These are phyloP conservation scores for Psittacus erithacus DNA, from an alignment of 2,113 vertebrate genomes.

Conservation along the genomic window DNA sequence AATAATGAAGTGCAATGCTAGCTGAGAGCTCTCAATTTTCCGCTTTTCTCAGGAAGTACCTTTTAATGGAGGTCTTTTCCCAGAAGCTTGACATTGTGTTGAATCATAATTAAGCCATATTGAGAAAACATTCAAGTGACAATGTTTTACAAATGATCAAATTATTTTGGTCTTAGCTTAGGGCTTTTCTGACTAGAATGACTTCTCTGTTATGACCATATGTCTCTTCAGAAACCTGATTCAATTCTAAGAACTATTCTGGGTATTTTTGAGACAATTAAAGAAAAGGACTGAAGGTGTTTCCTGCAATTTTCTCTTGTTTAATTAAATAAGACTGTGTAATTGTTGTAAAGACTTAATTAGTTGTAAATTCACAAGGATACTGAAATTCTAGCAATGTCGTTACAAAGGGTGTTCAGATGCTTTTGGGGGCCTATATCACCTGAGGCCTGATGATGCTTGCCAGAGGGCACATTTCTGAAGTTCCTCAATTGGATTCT, in stretches of 20 bases:
- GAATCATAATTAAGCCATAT: conserved; percentile 73
- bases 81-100: conserved; percentile 47
- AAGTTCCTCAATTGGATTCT: not conserved
- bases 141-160: conserved; percentile 69
- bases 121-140: conserved; percentile 68
- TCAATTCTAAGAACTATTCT: conserved; percentile 38
- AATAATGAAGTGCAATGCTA: conserved; percentile 61
- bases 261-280: conserved; percentile 38
- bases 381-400: not conserved
- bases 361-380: not conserved
- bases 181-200: conserved; percentile 62
- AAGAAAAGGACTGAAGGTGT: not conserved
- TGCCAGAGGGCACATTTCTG: not conserved
- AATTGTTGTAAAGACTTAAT: not conserved
- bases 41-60: conserved; percentile 56
- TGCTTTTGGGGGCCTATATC: not conserved
- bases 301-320: not conserved
- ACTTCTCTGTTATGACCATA: conserved; percentile 65
- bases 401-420: not conserved
- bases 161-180: conserved; percentile 69
- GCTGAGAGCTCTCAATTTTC: conserved; percentile 54
- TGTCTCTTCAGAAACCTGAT: conserved; percentile 65
- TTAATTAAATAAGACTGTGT: not conserved
- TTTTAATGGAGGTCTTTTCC: conserved; percentile 50
- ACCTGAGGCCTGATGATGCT: not conserved